These are phyloP conservation scores for Stenodema calcarata DNA, from an alignment of 2,888 invertebrate genomes.

Conservation along the genomic window DNA sequence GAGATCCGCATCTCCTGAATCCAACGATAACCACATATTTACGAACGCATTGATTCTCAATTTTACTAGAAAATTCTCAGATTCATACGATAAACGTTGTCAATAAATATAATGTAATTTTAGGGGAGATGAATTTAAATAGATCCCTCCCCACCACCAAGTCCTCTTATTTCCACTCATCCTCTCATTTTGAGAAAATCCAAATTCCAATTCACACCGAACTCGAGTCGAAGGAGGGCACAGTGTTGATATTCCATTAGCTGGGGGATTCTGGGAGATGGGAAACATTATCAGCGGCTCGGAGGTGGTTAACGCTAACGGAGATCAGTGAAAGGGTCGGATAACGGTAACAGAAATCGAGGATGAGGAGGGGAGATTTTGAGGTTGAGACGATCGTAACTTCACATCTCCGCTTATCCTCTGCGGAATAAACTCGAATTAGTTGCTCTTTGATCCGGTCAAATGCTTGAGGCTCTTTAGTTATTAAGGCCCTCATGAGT, in stretches of 20 bases:
- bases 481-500: background rate
- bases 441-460: background rate
- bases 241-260: background rate
- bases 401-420: background rate
- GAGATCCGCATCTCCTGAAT: too few species aligned
- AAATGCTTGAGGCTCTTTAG: background rate
- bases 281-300: background rate
- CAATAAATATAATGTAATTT: too few species aligned
- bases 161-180: too few species aligned
- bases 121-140: too few species aligned
- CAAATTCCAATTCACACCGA: background rate
- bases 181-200: background rate
- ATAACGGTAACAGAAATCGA: too few species aligned
- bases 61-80: too few species aligned
- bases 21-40: too few species aligned
- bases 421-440: background rate
- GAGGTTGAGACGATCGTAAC: background rate
- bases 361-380: background rate
- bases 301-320: background rate
- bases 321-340: background rate
- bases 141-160: too few species aligned
- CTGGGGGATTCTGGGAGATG: background rate
- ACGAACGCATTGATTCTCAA: too few species aligned
- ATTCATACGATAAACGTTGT: too few species aligned
- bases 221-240: background rate